These are phyloP conservation scores for Cryptops parisi DNA, from an alignment of 2,888 invertebrate species.

Conservation along the genomic window DNA sequence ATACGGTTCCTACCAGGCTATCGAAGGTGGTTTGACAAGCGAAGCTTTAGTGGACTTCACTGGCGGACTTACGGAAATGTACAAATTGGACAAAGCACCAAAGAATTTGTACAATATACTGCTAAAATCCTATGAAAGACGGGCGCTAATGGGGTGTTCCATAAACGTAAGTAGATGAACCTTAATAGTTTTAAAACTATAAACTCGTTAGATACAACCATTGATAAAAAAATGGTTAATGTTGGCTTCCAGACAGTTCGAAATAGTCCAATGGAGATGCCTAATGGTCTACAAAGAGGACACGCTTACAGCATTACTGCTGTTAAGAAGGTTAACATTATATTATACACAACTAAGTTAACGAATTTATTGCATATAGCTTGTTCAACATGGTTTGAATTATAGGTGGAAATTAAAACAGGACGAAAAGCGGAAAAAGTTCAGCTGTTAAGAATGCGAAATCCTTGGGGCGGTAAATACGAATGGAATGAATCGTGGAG, in stretches of 20 bases:
- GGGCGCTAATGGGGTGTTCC: not conserved
- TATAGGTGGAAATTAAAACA: slow-evolving; percentile 2
- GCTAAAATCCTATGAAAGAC: not conserved
- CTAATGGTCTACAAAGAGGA: slow-evolving; percentile 67
- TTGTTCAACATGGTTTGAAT: not conserved
- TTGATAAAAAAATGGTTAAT: not conserved
- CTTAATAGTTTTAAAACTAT: too few species aligned
- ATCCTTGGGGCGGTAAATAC: slow-evolving; percentile 90
- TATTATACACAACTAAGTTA: too few species aligned
- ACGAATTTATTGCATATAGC: too few species aligned
- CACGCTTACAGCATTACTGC: too few species aligned
- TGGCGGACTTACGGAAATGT: not conserved
- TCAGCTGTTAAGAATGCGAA: slow-evolving; percentile 66
- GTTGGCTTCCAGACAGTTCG: slow-evolving; percentile 54
- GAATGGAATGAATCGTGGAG: slow-evolving; percentile 95
- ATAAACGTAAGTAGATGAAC: not conserved
- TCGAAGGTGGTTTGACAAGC: not conserved
- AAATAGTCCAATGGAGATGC: slow-evolving; percentile 53
- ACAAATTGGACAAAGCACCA: not conserved
- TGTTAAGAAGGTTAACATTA: too few species aligned
- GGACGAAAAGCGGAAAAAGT: slow-evolving; percentile 49
- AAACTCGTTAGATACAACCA: too few species aligned
- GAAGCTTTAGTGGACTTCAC: not conserved
- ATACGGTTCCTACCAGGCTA: not conserved
- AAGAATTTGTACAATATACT: not conserved